Conservation (phyloP, 30 jellyfish, hydroid and myxozoan species). For the Hydra vulgaris region DNA sequence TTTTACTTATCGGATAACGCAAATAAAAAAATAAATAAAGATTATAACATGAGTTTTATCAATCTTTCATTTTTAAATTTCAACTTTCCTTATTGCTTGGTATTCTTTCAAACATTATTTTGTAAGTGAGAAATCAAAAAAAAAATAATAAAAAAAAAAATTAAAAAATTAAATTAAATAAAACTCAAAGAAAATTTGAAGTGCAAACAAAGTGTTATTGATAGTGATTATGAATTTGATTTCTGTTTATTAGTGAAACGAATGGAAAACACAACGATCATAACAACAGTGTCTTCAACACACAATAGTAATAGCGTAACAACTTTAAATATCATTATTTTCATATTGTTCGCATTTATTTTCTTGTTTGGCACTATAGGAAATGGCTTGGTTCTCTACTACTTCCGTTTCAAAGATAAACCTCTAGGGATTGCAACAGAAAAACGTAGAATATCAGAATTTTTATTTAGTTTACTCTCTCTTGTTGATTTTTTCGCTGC, state of each 20-base stretch:
- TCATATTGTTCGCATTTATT: conserved; percentile 36
- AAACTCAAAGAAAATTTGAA: not conserved
- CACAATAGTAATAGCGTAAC: no score
- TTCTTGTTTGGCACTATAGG: conserved; percentile 72
- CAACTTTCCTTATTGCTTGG: not conserved
- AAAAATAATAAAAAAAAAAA: no score
- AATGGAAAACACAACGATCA: not conserved
- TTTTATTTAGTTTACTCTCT: conserved; percentile 49
- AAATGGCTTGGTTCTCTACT: conserved; percentile 56
- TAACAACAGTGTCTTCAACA: not conserved
- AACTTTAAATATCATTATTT: conserved; percentile 15
- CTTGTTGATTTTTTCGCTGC: conserved; percentile 72
- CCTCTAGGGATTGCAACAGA: not conserved
- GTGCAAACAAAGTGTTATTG: not conserved
- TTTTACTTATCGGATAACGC: not conserved
- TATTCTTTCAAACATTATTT: no score
- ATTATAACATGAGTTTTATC: not conserved
- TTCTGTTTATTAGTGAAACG: not conserved
- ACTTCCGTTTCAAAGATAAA: conserved; percentile 47
- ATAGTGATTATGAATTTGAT: not conserved
- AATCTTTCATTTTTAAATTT: not conserved
- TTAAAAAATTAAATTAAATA: no score
- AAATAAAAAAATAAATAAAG: no score
- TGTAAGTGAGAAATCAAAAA: not conserved
- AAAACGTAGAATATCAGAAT: conserved; percentile 68